Percentiles rank a stretch among this genome's conserved stretches.
Evolutionary conservation across 2,113 vertebrate genomes (phyloP).

Genomic region (Trematomus loennbergii): DNA sequence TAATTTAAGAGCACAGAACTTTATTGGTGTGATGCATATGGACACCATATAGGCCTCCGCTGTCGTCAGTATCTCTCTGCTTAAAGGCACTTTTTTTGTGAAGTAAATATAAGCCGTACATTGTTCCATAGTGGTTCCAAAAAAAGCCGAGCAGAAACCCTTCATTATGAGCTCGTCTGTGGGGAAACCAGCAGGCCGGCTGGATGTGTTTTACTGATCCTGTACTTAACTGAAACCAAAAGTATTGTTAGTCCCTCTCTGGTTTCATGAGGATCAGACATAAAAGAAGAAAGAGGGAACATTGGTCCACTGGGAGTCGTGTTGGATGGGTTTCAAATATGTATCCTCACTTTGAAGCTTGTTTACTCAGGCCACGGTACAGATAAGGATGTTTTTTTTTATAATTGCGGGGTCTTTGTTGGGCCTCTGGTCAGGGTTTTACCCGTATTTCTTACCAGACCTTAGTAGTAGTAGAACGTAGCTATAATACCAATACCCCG

Average conservation of each 20-base stretch:
- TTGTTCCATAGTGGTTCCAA: constrained; percentile 53
- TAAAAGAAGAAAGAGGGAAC: constrained; percentile 40
- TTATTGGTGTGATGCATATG: neutral
- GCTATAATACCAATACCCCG: too few species aligned
- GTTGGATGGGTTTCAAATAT: neutral
- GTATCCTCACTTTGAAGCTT: constrained; percentile 26
- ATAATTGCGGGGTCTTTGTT: neutral
- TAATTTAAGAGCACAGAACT: neutral
- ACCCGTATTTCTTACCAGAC: neutral
- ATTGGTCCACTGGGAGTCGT: neutral
- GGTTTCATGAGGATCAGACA: constrained; percentile 51
- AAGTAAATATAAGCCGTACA: constrained; percentile 51
- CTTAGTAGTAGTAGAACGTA: too few species aligned
- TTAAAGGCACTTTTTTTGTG: constrained; percentile 35
- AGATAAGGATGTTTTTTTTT: neutral
- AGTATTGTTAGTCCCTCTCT: constrained; percentile 78
- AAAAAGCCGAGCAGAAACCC: constrained; percentile 60
- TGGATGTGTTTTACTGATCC: constrained; percentile 62
- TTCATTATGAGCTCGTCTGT: constrained; percentile 66
- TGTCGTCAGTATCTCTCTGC: neutral
- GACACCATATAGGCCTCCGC: neutral
- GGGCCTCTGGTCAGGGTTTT: constrained; percentile 4
- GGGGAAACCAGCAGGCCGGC: constrained; percentile 53
- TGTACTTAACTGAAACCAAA: constrained; percentile 77
- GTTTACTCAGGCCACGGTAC: constrained; percentile 12